phyloP scores from a whole-genome alignment of 2,888 invertebrate species.

The Orthosia incerta region DNA sequence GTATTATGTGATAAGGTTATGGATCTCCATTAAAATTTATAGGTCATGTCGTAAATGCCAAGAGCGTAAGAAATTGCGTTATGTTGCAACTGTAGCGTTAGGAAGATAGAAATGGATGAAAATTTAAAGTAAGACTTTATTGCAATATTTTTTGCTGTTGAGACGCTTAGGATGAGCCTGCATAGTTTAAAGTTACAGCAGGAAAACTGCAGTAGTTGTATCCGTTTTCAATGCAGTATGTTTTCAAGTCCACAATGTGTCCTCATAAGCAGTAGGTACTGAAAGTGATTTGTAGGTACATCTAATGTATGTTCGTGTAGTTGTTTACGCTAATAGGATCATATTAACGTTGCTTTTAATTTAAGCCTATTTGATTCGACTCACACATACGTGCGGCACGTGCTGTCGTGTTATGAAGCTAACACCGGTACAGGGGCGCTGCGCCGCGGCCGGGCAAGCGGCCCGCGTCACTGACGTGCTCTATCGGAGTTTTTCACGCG shows the following conservation, averaged over 20 bases:
- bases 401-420: slow-evolving; percentile 66
- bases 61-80: slow-evolving; percentile 20
- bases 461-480: slow-evolving; percentile 80
- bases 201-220: not conserved
- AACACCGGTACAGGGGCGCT: slow-evolving; percentile 54
- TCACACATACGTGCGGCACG: slow-evolving; percentile 55
- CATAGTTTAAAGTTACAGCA: not conserved
- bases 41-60: slow-evolving; percentile 13
- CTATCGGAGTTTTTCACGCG: slow-evolving; percentile 88
- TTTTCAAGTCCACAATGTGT: not conserved
- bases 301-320: slow-evolving; percentile 21
- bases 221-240: not conserved
- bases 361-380: slow-evolving; percentile 62
- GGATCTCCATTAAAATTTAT: slow-evolving; percentile 1
- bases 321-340: slow-evolving; percentile 54
- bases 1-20: slow-evolving; percentile 5
- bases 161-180: not conserved
- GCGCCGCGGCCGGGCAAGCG: slow-evolving; percentile 15
- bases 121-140: not conserved
- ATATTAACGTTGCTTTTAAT: slow-evolving; percentile 50
- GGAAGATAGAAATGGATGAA: not conserved
- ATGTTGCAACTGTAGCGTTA: not conserved
- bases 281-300: slow-evolving; percentile 22
- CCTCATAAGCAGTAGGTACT: not conserved
- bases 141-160: not conserved